Evolutionary conservation across 2,888 invertebrate species (phyloP).

Genomic region (Nycteola revayana): DNA sequence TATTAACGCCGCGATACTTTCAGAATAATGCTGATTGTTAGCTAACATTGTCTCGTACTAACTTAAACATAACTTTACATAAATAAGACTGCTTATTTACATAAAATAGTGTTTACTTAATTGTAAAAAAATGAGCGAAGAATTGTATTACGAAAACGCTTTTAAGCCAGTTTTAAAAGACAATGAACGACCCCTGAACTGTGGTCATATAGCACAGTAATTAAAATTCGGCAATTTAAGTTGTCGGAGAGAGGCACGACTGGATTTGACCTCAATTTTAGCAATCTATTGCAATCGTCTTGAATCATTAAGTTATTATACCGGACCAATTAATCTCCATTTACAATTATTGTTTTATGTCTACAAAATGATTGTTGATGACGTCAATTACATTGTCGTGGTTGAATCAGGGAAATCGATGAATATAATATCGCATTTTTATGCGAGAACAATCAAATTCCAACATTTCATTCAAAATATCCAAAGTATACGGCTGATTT

Average conservation of each 20-base stretch:
- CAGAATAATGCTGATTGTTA: constrained; percentile 46
- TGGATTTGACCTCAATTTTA: constrained; percentile 20
- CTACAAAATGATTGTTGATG: constrained; percentile 12
- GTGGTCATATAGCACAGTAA: not conserved
- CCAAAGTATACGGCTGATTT: no score
- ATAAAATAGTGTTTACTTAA: no score
- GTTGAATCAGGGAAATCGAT: no score
- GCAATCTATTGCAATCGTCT: constrained; percentile 29
- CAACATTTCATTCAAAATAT: no score
- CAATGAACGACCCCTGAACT: not conserved
- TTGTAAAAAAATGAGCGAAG: no score
- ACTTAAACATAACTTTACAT: no score
- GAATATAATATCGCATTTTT: no score
- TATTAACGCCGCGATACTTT: constrained; percentile 50
- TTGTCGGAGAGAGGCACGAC: constrained; percentile 11
- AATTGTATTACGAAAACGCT: no score
- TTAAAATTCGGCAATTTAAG: constrained; percentile 9
- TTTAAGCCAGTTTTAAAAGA: no score
- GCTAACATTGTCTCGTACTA: constrained; percentile 31
- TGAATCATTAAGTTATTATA: constrained; percentile 27
- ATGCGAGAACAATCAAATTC: no score
- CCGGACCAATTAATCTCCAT: constrained; percentile 28
- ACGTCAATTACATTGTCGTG: constrained; percentile 18
- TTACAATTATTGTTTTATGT: constrained; percentile 12
- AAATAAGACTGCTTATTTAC: no score